phyloP scores from a whole-genome alignment of 2,888 invertebrate genomes.

The Ctena decussata region DNA sequence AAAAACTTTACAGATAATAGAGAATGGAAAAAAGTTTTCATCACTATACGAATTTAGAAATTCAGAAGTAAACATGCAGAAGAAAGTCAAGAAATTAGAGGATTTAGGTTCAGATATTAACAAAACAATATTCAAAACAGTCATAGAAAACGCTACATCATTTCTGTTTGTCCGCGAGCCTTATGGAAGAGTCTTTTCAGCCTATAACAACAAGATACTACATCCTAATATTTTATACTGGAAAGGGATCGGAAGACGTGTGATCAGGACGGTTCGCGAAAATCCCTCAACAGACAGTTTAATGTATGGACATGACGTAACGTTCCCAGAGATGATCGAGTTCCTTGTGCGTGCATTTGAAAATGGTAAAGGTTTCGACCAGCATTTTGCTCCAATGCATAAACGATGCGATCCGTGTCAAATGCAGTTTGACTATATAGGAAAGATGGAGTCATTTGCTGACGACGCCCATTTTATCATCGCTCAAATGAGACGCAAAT shows the following conservation, averaged over 20 bases:
- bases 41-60: background rate
- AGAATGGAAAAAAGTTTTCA: background rate
- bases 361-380: background rate
- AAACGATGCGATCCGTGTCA: slow-evolving; percentile 1
- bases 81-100: too few relatives aligned
- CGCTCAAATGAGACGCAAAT: background rate
- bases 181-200: background rate
- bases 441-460: background rate
- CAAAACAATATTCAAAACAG: background rate
- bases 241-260: background rate
- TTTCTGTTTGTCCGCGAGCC: slow-evolving; percentile 7
- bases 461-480: slow-evolving; percentile 3
- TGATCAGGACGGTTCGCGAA: background rate
- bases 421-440: background rate
- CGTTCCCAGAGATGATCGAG: background rate
- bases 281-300: background rate
- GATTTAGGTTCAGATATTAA: background rate
- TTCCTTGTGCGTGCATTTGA: background rate
- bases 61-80: background rate
- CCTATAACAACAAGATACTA: slow-evolving; percentile 3
- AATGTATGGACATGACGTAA: slow-evolving; percentile 1
- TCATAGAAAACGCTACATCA: background rate
- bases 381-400: background rate
- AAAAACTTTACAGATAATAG: background rate
- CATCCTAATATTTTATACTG: background rate